Percentiles rank a stretch among this genome's conserved stretches.
phyloP scores from a whole-genome alignment of 2,113 vertebrate species.

The Rana temporaria region DNA sequence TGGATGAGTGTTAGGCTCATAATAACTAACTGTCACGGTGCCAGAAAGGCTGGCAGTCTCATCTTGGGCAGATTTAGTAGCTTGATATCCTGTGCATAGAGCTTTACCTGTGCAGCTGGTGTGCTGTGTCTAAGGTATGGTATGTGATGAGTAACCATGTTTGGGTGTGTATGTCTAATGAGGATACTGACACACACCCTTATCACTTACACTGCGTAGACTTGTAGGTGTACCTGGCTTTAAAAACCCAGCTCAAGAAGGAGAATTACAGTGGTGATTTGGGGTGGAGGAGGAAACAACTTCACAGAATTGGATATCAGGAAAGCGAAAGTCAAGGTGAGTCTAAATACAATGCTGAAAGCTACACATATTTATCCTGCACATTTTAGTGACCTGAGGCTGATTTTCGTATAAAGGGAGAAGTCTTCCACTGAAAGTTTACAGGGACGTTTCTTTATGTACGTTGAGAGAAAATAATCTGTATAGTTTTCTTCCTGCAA shows the following conservation, averaged over 20 bases:
- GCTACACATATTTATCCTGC: neutral
- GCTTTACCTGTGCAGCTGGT: constrained; percentile 46
- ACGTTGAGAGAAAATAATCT: too few relatives aligned
- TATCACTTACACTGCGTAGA: constrained; percentile 71
- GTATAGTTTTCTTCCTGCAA: too few relatives aligned
- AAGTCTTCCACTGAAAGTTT: neutral
- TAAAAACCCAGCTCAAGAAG: constrained; percentile 69
- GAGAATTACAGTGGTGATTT: constrained; percentile 28
- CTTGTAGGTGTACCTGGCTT: constrained; percentile 76
- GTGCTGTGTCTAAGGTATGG: constrained; percentile 57
- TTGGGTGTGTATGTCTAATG: constrained; percentile 77
- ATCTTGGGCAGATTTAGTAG: neutral
- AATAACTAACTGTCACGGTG: constrained; percentile 8
- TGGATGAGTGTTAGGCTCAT: neutral
- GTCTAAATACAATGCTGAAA: constrained; percentile 1
- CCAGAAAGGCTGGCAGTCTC: constrained; percentile 6
- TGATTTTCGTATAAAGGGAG: neutral
- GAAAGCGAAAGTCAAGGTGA: constrained; percentile 54
- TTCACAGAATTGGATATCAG: constrained; percentile 15
- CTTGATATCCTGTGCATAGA: neutral
- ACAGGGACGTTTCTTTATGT: neutral
- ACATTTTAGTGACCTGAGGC: neutral
- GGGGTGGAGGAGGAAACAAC: constrained; percentile 35
- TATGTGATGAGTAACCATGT: constrained; percentile 52
- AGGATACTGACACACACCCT: constrained; percentile 81